A percentile compares a stretch with the other conserved stretches of the same genome.
Evolutionary conservation across 2,113 vertebrate species (phyloP).

Genomic region (Neodon shergylaensis): DNA sequence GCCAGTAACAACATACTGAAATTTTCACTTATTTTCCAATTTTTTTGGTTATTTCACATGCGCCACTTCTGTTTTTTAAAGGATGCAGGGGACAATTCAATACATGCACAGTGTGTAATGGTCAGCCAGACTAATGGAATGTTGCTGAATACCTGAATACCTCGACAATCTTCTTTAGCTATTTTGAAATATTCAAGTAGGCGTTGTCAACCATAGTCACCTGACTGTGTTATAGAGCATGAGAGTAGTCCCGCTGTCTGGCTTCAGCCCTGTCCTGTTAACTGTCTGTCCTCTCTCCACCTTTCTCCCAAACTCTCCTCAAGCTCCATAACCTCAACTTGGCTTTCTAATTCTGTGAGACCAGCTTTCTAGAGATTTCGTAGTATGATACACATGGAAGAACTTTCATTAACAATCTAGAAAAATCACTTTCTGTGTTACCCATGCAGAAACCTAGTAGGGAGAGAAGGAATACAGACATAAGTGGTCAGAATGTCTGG

Average conservation of each 20-base stretch:
- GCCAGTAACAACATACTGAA: background rate
- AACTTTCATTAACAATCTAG: background rate
- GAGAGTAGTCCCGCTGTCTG: background rate
- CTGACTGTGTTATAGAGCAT: background rate
- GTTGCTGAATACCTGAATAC: background rate
- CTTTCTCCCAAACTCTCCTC: background rate
- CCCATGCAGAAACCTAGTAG: background rate
- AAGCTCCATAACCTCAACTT: background rate
- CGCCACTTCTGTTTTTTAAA: background rate
- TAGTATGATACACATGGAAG: background rate
- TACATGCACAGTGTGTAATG: background rate
- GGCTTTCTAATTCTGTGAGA: background rate
- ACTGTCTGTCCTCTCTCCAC: background rate
- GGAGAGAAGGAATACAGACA: accelerated
- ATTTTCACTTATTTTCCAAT: background rate
- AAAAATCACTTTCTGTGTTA: background rate
- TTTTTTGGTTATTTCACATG: background rate
- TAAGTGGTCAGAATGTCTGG: background rate
- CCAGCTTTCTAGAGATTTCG: background rate
- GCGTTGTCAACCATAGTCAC: background rate
- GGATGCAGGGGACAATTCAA: background rate
- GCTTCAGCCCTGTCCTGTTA: background rate
- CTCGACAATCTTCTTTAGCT: background rate
- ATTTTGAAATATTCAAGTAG: background rate
- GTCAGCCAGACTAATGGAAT: background rate